These are phyloP conservation scores for Peromyscus polionotus DNA, from an alignment of 2,113 vertebrate species.

Conservation along the genomic window DNA sequence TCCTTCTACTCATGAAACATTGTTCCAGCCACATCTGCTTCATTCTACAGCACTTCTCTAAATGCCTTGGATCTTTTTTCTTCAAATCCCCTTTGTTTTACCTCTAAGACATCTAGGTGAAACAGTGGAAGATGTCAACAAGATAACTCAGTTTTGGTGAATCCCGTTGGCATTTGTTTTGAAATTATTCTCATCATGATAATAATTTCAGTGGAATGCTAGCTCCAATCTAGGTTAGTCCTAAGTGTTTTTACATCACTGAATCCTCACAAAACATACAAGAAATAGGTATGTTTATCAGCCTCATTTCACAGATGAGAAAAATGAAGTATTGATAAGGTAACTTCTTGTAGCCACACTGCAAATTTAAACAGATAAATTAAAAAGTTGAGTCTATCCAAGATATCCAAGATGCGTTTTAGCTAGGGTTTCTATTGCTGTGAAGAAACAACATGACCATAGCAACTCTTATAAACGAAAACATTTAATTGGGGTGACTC, in stretches of 20 bases:
- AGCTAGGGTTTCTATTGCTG: too few species aligned
- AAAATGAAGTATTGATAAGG: conserved; percentile 7
- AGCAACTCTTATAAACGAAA: too few species aligned
- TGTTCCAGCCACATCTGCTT: neutral
- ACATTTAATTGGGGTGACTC: too few species aligned
- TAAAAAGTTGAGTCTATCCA: neutral
- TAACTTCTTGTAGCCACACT: neutral
- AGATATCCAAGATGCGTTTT: neutral
- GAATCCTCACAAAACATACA: neutral
- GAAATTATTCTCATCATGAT: neutral
- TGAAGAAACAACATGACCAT: too few species aligned
- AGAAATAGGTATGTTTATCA: conserved; percentile 37
- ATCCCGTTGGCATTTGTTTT: conserved; percentile 17
- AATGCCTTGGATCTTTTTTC: neutral
- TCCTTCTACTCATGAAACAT: too few species aligned
- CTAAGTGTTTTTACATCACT: conserved; percentile 7
- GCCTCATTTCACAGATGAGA: neutral
- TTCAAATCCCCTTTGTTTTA: neutral
- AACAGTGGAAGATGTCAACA: neutral
- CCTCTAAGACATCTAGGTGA: neutral
- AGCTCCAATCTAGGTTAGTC: neutral
- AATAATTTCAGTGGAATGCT: neutral
- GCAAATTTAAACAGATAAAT: neutral
- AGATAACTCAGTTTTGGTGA: conserved; percentile 9
- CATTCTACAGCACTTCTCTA: neutral